Percentiles rank a stretch among this genome's conserved stretches.
Conservation (phyloP, 2,113 vertebrate genomes). For the Chrysemys picta region DNA sequence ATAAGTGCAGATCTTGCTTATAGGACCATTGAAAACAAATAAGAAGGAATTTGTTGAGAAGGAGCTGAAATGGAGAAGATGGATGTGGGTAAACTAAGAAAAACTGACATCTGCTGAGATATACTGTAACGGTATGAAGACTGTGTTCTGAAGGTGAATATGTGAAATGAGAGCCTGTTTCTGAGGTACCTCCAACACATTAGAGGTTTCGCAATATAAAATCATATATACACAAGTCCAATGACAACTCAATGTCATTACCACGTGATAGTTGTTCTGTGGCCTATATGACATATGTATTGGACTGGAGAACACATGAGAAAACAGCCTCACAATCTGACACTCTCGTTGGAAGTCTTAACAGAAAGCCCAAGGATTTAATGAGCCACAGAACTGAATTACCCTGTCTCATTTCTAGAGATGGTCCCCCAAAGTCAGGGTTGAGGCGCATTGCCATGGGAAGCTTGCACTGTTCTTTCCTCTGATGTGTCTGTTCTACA, state of each 20-base stretch:
- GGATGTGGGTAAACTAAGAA: background rate
- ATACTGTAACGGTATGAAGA: background rate
- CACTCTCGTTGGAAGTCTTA: background rate
- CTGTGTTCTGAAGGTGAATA: background rate
- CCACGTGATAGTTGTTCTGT: rapidly evolving
- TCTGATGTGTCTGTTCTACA: background rate
- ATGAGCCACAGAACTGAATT: background rate
- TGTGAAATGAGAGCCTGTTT: background rate
- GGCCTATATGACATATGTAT: background rate
- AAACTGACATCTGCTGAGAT: background rate
- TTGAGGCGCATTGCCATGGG: background rate
- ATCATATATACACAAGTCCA: background rate
- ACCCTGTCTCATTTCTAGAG: background rate
- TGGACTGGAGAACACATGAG: background rate
- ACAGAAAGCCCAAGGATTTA: background rate
- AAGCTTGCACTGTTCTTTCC: background rate
- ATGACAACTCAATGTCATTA: background rate
- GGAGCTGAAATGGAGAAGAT: background rate
- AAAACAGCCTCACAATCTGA: background rate
- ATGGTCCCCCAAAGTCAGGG: background rate
- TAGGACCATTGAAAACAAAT: background rate
- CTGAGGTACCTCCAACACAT: background rate
- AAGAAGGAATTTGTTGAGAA: background rate
- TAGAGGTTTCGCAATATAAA: background rate
- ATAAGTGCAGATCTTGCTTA: background rate